Evolutionary conservation across 2,888 invertebrate genomes (phyloP), one percentile per base, ranked within the genome.

Genomic region (Melanophora roralis): DNA sequence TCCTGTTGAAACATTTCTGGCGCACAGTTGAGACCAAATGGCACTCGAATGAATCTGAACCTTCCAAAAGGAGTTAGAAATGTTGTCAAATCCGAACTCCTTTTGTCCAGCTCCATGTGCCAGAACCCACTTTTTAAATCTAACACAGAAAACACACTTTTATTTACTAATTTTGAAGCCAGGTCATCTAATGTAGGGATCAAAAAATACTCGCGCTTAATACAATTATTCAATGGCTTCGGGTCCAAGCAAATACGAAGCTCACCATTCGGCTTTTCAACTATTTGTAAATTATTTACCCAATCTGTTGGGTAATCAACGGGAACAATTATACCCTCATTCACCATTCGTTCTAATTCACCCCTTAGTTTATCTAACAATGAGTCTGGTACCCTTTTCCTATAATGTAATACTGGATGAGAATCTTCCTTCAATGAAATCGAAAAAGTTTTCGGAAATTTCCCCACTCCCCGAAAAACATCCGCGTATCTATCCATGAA

Each of bases 1-100:
- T 83, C 82, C 45, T 81, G 83, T 77, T 87, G 86, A 75, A 87
- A 87, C 5, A 86, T 83, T 83, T 87, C 87, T 1, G 86, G 84
- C 0, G 86, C 73, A 23, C 64, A 32, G 32, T 73, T 64, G 14
- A 73, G 64, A 1, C 64, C 73, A 65, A 38, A 64, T 16, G 73
- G 64, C 27, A 65, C 11, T 12, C 87, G 82, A 23, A 75, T 67
- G 81, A 85, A 88, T 71, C 84, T 81, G 81, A 83, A 85, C 43
- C 76, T 73, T 14, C 81, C 82, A 73, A 71, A 82, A n/a, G 77
- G 79, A 8, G 75, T 81, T 47, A 60, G 55, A 60, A 82, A 78
- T 27, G 71, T 67, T n/a, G 77, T 78, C n/a, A 83, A 21, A 40
- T 82, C 40, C 2, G 71, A 69, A 6, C 81, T 67, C 16, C 49